Conservation (phyloP, 2,797 vertebrate species). For the Oreochromis grahami region DNA sequence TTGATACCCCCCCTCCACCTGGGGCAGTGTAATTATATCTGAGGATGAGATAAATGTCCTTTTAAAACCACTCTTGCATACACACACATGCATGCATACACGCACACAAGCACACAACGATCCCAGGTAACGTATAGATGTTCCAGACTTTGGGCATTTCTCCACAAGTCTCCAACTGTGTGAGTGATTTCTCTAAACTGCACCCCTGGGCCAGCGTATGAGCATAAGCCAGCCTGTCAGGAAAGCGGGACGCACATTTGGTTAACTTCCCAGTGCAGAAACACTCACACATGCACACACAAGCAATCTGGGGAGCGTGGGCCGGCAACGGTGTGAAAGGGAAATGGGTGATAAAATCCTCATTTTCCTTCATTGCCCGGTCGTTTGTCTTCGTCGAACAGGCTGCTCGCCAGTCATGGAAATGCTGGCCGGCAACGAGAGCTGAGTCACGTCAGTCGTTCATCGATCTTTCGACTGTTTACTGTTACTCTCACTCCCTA, state of each 20-base stretch:
- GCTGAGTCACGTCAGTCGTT: slow-evolving; percentile 65
- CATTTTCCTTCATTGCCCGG: slow-evolving; percentile 71
- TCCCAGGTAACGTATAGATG: slow-evolving; percentile 53
- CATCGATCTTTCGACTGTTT: slow-evolving; percentile 69
- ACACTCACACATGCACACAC: slow-evolving; percentile 4
- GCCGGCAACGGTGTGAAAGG: slow-evolving; percentile 54
- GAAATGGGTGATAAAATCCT: slow-evolving; percentile 78
- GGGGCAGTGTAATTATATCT: slow-evolving; percentile 68
- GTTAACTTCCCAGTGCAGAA: slow-evolving; percentile 55
- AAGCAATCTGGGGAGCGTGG: slow-evolving; percentile 37
- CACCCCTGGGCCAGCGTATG: slow-evolving; percentile 54
- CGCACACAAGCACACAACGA: background rate
- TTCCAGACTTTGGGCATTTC: slow-evolving; percentile 59
- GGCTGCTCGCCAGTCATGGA: slow-evolving; percentile 53
- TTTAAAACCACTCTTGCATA: slow-evolving; percentile 52
- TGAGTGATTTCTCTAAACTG: slow-evolving; percentile 69
- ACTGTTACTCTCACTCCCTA: slow-evolving; percentile 49
- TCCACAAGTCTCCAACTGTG: slow-evolving; percentile 57
- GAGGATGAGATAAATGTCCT: slow-evolving; percentile 67
- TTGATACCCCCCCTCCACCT: slow-evolving; percentile 37
- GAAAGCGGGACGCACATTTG: slow-evolving; percentile 53
- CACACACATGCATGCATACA: slow-evolving; percentile 1
- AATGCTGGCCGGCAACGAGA: slow-evolving; percentile 52
- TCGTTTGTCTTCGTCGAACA: slow-evolving; percentile 67
- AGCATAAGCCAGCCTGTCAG: slow-evolving; percentile 59